Conservation (phyloP, 2,888 invertebrate genomes). For the Lasioglossum oenotherae region DNA sequence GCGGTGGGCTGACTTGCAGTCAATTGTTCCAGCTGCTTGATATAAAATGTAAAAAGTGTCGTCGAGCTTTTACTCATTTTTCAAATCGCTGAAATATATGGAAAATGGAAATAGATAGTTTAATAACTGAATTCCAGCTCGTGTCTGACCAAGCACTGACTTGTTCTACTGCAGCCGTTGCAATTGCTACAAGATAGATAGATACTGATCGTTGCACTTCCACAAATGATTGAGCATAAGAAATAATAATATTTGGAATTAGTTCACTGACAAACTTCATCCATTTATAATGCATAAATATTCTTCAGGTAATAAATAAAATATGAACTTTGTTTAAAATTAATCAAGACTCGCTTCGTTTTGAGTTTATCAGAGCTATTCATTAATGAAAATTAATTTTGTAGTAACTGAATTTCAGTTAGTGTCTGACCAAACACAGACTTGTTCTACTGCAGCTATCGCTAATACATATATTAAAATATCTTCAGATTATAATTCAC, state of each 20-base stretch:
- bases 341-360: too few relatives aligned
- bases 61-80: slow-evolving; percentile 1
- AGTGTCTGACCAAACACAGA: background rate
- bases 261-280: background rate
- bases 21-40: background rate
- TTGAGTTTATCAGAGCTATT: too few relatives aligned
- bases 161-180: slow-evolving; percentile 12
- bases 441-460: slow-evolving; percentile 9
- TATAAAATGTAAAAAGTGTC: background rate
- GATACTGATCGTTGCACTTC: background rate
- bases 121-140: too few relatives aligned
- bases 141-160: slow-evolving; percentile 4
- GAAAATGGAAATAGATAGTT: background rate
- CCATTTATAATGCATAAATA: background rate
- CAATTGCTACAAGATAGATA: background rate
- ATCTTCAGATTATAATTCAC: too few relatives aligned
- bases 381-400: too few relatives aligned
- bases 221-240: background rate
- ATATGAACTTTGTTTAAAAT: too few relatives aligned
- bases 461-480: too few relatives aligned
- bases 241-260: background rate
- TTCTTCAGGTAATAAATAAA: too few relatives aligned
- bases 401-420: too few relatives aligned
- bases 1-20: background rate
- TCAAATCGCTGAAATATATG: background rate